Conservation (phyloP, 2,797 vertebrate genomes). For the Parauchenoglanis ngamensis region DNA sequence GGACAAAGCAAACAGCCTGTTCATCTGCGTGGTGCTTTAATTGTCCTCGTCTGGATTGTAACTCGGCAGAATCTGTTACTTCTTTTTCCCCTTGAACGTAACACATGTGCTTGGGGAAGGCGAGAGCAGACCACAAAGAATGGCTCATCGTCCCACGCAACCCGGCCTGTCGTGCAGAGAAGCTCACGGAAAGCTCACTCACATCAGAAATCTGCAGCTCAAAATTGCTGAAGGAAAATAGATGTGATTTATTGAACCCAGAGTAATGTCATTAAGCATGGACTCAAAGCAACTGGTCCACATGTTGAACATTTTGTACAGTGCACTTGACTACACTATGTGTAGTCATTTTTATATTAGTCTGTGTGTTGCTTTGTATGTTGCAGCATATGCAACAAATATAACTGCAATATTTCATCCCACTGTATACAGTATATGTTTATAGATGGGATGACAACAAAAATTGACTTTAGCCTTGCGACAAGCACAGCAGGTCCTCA, state of each 20-base stretch:
- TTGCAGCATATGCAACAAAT: not conserved
- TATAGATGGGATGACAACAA: conserved; percentile 19
- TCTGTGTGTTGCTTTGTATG: not conserved
- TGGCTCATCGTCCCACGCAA: conserved; percentile 72
- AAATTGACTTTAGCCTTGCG: not conserved
- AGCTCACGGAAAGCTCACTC: conserved; percentile 74
- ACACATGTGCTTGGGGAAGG: conserved; percentile 76
- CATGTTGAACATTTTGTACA: conserved; percentile 20
- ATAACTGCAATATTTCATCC: not conserved
- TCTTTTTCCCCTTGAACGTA: conserved; percentile 64
- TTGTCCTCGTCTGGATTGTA: conserved; percentile 67
- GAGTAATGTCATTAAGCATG: conserved; percentile 75
- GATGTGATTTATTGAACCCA: conserved; percentile 73
- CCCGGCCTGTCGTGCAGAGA: conserved; percentile 70
- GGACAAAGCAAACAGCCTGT: conserved; percentile 43
- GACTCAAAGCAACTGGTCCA: conserved; percentile 38
- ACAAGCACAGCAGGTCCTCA: conserved; percentile 60
- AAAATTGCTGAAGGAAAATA: conserved; percentile 62
- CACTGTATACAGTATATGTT: not conserved
- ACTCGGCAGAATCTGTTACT: conserved; percentile 67
- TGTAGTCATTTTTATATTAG: not conserved
- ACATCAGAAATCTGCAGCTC: conserved; percentile 54
- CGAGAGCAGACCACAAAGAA: conserved; percentile 72
- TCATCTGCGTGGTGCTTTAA: conserved; percentile 60
- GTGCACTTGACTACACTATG: not conserved